These are phyloP conservation scores for Sarcophaga bullata DNA, from an alignment of 1,140 invertebrate genomes.

Conservation along the genomic window DNA sequence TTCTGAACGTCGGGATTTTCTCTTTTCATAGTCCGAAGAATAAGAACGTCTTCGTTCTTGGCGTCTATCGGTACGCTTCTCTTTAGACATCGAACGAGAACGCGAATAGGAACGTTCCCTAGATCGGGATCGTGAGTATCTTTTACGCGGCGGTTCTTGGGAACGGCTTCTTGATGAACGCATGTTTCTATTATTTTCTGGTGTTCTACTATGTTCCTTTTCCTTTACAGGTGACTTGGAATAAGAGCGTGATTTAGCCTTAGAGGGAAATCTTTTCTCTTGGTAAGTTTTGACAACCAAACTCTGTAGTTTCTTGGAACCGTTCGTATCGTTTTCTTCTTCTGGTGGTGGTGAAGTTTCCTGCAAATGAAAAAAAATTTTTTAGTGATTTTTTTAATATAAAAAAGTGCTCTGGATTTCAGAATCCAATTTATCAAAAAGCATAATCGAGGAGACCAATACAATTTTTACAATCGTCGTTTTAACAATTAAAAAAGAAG, in stretches of 20 bases:
- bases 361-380: not conserved
- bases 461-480: no score
- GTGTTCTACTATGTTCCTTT: slow-evolving; percentile 8
- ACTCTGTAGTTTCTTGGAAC: not conserved
- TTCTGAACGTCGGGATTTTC: slow-evolving; percentile 51
- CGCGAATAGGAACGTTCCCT: slow-evolving; percentile 26
- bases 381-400: no score
- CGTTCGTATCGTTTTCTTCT: not conserved
- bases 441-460: no score
- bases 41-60: slow-evolving; percentile 47
- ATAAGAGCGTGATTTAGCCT: not conserved
- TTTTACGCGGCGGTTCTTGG: slow-evolving; percentile 1
- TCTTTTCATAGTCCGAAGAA: slow-evolving; percentile 48
- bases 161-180: not conserved
- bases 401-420: no score
- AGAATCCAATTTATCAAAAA: no score
- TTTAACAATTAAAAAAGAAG: no score
- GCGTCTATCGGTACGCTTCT: slow-evolving; percentile 33
- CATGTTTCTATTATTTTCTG: not conserved
- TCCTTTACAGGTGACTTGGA: not conserved
- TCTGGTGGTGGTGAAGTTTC: not conserved
- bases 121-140: slow-evolving; percentile 25
- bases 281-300: not conserved
- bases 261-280: not conserved
- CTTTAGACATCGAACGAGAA: not conserved